Evolutionary conservation across 2,888 invertebrate species (phyloP).

Genomic region (Hydropsyche betteni): DNA sequence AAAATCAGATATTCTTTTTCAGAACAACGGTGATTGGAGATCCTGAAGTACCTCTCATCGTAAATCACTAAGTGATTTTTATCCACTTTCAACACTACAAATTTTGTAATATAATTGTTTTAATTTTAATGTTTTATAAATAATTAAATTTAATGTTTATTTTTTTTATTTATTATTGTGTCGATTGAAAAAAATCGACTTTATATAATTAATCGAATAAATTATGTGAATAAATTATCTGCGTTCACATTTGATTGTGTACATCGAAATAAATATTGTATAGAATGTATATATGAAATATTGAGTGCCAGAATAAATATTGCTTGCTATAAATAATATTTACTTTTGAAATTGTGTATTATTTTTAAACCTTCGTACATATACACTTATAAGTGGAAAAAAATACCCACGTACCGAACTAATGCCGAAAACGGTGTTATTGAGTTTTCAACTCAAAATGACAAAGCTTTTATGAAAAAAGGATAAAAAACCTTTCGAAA

Average conservation of each 20-base stretch:
- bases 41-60: slow-evolving; percentile 45
- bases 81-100: not conserved
- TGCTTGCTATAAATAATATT: slow-evolving; percentile 4
- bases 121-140: not conserved
- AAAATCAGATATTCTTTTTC: slow-evolving; percentile 52
- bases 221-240: not conserved
- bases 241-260: not conserved
- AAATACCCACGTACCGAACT: too few relatives aligned
- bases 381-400: too few relatives aligned
- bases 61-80: slow-evolving; percentile 42
- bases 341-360: too few relatives aligned
- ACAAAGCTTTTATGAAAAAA: too few relatives aligned
- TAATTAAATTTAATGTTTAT: not conserved
- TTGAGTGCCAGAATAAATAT: slow-evolving; percentile 38
- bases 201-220: not conserved
- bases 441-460: too few relatives aligned
- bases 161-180: slow-evolving; percentile 8
- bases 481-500: too few relatives aligned
- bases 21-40: slow-evolving; percentile 56
- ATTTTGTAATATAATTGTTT: not conserved
- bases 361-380: too few relatives aligned
- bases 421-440: too few relatives aligned
- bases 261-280: slow-evolving; percentile 28
- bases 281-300: slow-evolving; percentile 35
- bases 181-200: slow-evolving; percentile 4